These are phyloP conservation scores for Pseudachorutes palmiensis DNA, from an alignment of 1,140 invertebrate species.

Conservation along the genomic window DNA sequence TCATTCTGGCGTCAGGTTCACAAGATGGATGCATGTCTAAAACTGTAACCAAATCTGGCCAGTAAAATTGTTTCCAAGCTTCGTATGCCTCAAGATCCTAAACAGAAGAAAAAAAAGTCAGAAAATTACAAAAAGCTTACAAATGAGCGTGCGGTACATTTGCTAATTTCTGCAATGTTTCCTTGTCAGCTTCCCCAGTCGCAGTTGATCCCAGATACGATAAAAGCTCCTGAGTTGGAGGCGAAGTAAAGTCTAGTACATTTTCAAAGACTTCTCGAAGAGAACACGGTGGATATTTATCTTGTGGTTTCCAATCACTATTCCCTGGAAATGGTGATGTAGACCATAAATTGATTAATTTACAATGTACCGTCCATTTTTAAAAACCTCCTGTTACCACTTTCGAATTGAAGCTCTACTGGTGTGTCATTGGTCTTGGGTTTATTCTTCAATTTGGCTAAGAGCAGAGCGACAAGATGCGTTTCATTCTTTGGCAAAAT, in stretches of 20 bases:
- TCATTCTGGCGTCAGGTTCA: background rate
- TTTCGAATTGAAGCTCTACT: background rate
- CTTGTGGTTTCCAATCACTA: background rate
- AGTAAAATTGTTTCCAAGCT: slow-evolving; percentile 80
- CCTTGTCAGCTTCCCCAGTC: slow-evolving; percentile 65
- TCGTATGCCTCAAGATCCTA: slow-evolving; percentile 82
- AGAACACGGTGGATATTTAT: slow-evolving; percentile 63
- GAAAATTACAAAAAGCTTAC: slow-evolving; percentile 14
- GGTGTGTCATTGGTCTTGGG: background rate
- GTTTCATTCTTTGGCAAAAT: background rate
- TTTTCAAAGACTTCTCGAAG: slow-evolving; percentile 66
- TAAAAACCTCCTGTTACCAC: too few relatives aligned
- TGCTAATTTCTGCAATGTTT: slow-evolving; percentile 39
- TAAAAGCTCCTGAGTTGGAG: slow-evolving; percentile 75
- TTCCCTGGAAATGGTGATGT: background rate
- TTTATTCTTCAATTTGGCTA: background rate
- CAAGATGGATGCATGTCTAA: background rate
- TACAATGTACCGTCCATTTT: too few relatives aligned
- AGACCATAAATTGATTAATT: too few relatives aligned
- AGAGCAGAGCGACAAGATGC: background rate
- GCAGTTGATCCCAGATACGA: slow-evolving; percentile 72
- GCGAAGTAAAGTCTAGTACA: slow-evolving; percentile 85
- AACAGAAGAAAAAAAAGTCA: slow-evolving; percentile 19
- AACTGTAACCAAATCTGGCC: slow-evolving; percentile 78
- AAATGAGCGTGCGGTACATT: slow-evolving; percentile 34